A percentile compares a stretch with the other conserved stretches of the same genome.
These are phyloP conservation scores for Chionis minor DNA, from an alignment of 2,113 vertebrate species.

Conservation along the genomic window DNA sequence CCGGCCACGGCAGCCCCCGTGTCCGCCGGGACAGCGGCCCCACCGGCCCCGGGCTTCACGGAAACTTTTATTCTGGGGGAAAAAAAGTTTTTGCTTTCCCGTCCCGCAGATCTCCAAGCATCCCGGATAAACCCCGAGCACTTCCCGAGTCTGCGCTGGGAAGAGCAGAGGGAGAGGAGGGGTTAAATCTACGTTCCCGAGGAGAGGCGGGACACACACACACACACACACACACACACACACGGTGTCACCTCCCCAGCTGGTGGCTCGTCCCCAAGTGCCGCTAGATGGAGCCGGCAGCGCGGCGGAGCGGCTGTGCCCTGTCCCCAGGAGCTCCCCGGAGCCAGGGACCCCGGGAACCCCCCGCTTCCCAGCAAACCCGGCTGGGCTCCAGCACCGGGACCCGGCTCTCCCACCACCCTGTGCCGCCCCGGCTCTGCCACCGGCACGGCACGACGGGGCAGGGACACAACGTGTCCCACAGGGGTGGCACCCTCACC, in stretches of 20 bases:
- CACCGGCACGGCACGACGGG: not conserved
- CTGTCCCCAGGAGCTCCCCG: not conserved
- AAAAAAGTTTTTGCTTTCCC: not conserved
- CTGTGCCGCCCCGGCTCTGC: not conserved
- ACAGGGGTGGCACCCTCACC: not conserved
- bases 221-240: no score
- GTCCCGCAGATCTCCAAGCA: not conserved
- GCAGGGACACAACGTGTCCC: not conserved
- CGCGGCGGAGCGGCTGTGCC: not conserved
- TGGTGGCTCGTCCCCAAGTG: not conserved
- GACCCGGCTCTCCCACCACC: not conserved
- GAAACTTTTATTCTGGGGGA: not conserved
- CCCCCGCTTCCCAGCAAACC: not conserved
- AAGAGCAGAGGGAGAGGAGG: not conserved
- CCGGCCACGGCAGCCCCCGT: not conserved
- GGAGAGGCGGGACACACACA: not conserved
- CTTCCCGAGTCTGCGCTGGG: not conserved
- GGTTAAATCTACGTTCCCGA: not conserved
- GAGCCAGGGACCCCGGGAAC: not conserved
- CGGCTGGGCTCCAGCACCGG: not conserved
- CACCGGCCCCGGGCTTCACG: not conserved
- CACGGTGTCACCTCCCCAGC: not conserved
- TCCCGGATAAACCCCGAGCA: not conserved
- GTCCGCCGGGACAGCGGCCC: no score
- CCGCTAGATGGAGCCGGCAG: constrained; percentile 57